phyloP scores from a whole-genome alignment of 2,888 invertebrate genomes.

The Coremacera marginata region DNA sequence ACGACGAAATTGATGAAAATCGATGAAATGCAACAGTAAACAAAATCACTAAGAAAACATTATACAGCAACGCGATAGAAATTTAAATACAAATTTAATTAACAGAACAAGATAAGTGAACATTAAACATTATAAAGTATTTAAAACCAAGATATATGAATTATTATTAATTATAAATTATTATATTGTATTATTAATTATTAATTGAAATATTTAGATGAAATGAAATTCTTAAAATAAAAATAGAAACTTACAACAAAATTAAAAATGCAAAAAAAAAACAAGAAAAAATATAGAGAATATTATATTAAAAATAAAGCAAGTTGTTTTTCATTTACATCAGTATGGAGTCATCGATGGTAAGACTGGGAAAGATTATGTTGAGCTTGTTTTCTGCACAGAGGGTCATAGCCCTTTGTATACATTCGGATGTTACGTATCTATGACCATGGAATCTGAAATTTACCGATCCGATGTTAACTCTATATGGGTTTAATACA shows the following conservation, averaged over 20 bases:
- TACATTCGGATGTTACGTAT: no score
- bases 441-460: no score
- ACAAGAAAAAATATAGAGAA: slow-evolving; percentile 51
- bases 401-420: no score
- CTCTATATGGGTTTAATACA: no score
- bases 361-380: no score
- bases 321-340: slow-evolving; percentile 35
- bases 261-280: slow-evolving; percentile 43
- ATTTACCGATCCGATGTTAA: no score
- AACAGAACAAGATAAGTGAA: not conserved
- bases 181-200: slow-evolving; percentile 53
- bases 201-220: slow-evolving; percentile 58
- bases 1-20: slow-evolving; percentile 19
- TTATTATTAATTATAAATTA: slow-evolving; percentile 52
- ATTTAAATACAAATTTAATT: slow-evolving; percentile 46
- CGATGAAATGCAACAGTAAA: slow-evolving; percentile 21
- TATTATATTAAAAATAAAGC: slow-evolving; percentile 51
- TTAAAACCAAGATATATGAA: slow-evolving; percentile 37
- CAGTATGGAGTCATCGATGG: no score
- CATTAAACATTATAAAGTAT: slow-evolving; percentile 22
- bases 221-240: slow-evolving; percentile 59
- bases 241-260: slow-evolving; percentile 49
- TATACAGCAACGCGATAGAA: slow-evolving; percentile 41
- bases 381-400: no score
- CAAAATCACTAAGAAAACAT: slow-evolving; percentile 14